Conservation (phyloP, 2,797 vertebrate genomes). For the Acanthiza pusilla region DNA sequence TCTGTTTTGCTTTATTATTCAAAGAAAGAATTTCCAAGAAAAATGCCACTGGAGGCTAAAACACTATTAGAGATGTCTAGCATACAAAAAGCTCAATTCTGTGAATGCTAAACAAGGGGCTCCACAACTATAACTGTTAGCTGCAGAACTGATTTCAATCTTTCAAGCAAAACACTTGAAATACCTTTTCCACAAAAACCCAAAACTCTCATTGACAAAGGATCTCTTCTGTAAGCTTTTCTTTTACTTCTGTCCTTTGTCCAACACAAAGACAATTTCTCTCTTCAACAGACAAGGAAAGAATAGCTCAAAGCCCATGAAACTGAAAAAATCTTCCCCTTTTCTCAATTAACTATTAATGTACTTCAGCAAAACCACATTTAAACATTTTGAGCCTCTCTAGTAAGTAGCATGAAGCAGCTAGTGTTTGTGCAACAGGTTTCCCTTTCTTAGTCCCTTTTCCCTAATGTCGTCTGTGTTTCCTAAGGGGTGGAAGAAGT, state of each 20-base stretch:
- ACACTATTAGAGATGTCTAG: not conserved
- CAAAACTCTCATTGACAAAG: not conserved
- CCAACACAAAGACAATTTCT: not conserved
- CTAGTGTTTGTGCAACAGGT: not conserved
- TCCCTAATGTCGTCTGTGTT: not conserved
- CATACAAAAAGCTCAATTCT: not conserved
- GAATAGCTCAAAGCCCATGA: not conserved
- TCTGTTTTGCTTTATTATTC: constrained; percentile 1
- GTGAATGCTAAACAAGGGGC: not conserved
- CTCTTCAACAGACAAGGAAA: not conserved
- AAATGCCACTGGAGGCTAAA: not conserved
- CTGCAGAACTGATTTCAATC: not conserved
- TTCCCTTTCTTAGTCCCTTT: not conserved
- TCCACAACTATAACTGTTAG: not conserved
- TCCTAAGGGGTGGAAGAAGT: not conserved
- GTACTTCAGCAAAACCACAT: not conserved
- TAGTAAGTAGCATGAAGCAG: not conserved
- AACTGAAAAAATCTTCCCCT: not conserved
- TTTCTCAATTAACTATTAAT: not conserved
- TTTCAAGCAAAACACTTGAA: not conserved
- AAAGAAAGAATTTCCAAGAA: not conserved
- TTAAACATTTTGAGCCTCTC: not conserved
- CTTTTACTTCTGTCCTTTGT: not conserved
- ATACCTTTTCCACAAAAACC: not conserved
- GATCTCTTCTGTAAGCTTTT: not conserved